These are phyloP conservation scores for Tyto alba DNA, from an alignment of 2,113 vertebrate species.

Conservation along the genomic window DNA sequence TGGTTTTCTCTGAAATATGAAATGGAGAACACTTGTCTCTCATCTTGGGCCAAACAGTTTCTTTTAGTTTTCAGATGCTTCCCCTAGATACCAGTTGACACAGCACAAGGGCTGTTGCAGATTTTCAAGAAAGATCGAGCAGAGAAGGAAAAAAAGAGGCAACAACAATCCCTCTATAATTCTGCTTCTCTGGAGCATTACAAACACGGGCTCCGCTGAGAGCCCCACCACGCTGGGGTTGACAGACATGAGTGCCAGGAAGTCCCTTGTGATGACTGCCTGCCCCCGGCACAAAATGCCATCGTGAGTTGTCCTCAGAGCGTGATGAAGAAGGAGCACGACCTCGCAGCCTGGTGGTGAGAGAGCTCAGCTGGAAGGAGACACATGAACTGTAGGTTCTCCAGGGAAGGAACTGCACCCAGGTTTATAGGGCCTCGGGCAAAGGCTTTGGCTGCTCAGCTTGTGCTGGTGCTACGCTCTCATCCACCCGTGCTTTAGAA, in stretches of 20 bases:
- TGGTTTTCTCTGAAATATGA: slow-evolving; percentile 25
- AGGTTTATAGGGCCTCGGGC: neutral
- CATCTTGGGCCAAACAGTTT: neutral
- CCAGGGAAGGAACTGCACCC: neutral
- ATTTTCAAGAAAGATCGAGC: neutral
- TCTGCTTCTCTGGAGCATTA: neutral
- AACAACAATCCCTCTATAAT: neutral
- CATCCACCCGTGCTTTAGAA: neutral
- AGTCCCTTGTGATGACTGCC: neutral
- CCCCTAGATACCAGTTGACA: neutral
- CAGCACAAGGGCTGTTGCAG: neutral
- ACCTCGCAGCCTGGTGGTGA: neutral
- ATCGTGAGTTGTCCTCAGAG: rapidly evolving
- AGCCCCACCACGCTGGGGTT: rapidly evolving
- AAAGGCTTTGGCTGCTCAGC: neutral
- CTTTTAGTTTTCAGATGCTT: neutral
- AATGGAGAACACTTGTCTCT: neutral
- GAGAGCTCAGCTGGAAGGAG: neutral
- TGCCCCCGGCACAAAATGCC: neutral
- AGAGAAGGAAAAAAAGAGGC: neutral
- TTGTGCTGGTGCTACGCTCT: neutral
- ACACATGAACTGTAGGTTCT: neutral
- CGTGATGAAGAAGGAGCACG: rapidly evolving
- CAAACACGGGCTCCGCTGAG: neutral
- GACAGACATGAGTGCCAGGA: neutral